Conservation (phyloP, 2,888 invertebrate species). For the Artemia sinica region DNA sequence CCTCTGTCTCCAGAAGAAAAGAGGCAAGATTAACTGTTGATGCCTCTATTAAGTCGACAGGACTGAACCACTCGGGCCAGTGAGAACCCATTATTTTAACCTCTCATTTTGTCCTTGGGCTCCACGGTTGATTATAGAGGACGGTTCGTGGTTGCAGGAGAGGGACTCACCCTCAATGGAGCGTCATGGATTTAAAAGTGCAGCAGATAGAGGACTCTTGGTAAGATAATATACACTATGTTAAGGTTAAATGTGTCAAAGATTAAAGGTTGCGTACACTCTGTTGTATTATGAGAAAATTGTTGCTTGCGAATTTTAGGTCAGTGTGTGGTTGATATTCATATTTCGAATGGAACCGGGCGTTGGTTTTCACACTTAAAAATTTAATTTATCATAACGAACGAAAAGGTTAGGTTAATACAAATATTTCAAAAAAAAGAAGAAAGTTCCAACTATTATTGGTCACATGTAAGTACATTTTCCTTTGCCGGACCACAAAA, state of each 20-base stretch:
- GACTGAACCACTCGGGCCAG: constrained; percentile 62
- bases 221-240: constrained; percentile 24
- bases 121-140: constrained; percentile 66
- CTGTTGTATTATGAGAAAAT: neutral
- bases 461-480: too few species aligned
- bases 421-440: too few species aligned
- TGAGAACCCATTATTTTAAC: constrained; percentile 71
- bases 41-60: constrained; percentile 60
- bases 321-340: neutral
- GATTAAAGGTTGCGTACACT: neutral
- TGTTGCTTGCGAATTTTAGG: neutral
- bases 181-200: constrained; percentile 55
- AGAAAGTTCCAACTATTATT: too few species aligned
- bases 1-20: constrained; percentile 41
- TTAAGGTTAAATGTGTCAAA: constrained; percentile 1
- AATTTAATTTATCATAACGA: too few species aligned
- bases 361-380: neutral
- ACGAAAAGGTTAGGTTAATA: too few species aligned
- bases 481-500: too few species aligned
- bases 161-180: constrained; percentile 73
- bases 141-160: constrained; percentile 84
- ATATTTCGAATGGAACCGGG: neutral
- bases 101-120: constrained; percentile 61
- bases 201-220: constrained; percentile 43
- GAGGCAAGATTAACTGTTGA: constrained; percentile 84